Base-by-base conservation (phyloP, 2,888 invertebrate species). In the Lobophora halterata region DNA sequence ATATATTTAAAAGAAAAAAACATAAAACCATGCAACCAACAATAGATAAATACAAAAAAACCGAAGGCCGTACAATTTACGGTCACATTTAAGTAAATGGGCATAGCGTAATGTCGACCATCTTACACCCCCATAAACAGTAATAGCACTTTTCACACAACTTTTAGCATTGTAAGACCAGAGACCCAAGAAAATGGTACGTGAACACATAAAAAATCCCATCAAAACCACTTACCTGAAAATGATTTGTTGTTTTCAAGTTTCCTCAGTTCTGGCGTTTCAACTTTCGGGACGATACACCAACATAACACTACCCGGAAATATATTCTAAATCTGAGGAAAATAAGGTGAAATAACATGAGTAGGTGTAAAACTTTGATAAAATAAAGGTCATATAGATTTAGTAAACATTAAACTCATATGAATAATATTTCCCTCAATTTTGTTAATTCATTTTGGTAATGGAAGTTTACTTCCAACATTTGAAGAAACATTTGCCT, bases 221-320 rank as follows among this genome's bases (percentile, higher is more conserved):
- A n/a, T n/a, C n/a, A 28, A 27, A 29, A 24, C 12, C 14, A 34
- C 71, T 76, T 61, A 87, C 86, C 79, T 31, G 86, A 83, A 52
- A 77, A 83, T 4, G 85, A 86, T 63, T 74, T 85, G 48, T 85
- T 83, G 52, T 78, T 65, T 58, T 85, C 86, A 40, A 82, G 68
- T 47, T 83, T 86, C 52, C 75, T 81, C 50, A 80, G 46, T 10
- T 79, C 80, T 1, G 82, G 75, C n/a, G 68, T 72, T 7, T 70
- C 61, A 5, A 67, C 60, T 40, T 79, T 78, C 1, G 68, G 46
- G 1, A 65, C 46, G 25, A 82, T 83, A 71, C 90, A 90, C 66
- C 90, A 91, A 61, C 91, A 92, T 27, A 93, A 82, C 3, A 90
- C 91, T 55, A 90, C 72, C 62, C 90, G 90, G 61, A 93, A 93